Percentiles rank a stretch among this genome's conserved stretches.
Evolutionary conservation across 1,140 invertebrate species (phyloP).

Genomic region (Drosophila lini): DNA sequence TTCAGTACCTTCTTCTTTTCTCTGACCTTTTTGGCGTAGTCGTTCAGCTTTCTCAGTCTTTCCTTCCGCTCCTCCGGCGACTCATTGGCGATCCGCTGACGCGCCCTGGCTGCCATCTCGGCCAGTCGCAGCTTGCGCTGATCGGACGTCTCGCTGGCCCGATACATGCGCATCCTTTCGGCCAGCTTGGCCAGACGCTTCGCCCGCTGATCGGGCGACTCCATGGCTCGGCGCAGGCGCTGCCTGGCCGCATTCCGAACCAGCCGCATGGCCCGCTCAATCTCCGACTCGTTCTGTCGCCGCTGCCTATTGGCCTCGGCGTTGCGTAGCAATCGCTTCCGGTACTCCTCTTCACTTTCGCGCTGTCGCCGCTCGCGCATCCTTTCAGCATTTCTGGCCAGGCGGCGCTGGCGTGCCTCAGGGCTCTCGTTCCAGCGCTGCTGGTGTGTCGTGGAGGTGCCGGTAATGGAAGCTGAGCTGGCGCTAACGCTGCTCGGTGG

Average conservation of each 20-base stretch:
- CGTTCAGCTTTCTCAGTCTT: slow-evolving; percentile 84
- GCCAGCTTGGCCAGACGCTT: slow-evolving; percentile 85
- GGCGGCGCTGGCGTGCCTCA: slow-evolving; percentile 77
- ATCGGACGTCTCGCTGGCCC: slow-evolving; percentile 85
- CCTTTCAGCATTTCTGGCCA: slow-evolving; percentile 84
- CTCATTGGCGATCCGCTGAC: slow-evolving; percentile 85
- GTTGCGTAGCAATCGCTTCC: slow-evolving; percentile 76
- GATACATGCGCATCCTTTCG: slow-evolving; percentile 81
- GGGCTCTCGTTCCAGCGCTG: slow-evolving; percentile 84
- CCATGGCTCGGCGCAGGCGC: slow-evolving; percentile 82
- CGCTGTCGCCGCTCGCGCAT: slow-evolving; percentile 83
- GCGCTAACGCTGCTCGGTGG: slow-evolving; percentile 59
- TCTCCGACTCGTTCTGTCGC: slow-evolving; percentile 80
- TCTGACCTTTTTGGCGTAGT: slow-evolving; percentile 84
- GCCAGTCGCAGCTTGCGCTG: slow-evolving; percentile 85
- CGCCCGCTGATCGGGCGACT: slow-evolving; percentile 85
- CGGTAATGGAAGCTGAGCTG: slow-evolving; percentile 52
- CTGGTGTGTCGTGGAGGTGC: slow-evolving; percentile 56
- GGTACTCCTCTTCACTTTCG: slow-evolving; percentile 82
- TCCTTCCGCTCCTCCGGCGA: slow-evolving; percentile 85
- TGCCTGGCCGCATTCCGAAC: slow-evolving; percentile 83
- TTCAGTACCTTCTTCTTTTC: slow-evolving; percentile 83
- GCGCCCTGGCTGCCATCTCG: slow-evolving; percentile 85
- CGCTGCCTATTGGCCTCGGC: slow-evolving; percentile 82
- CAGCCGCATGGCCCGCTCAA: slow-evolving; percentile 80